These are phyloP conservation scores for Helleia helle DNA, from an alignment of 2,888 invertebrate genomes.

Conservation along the genomic window DNA sequence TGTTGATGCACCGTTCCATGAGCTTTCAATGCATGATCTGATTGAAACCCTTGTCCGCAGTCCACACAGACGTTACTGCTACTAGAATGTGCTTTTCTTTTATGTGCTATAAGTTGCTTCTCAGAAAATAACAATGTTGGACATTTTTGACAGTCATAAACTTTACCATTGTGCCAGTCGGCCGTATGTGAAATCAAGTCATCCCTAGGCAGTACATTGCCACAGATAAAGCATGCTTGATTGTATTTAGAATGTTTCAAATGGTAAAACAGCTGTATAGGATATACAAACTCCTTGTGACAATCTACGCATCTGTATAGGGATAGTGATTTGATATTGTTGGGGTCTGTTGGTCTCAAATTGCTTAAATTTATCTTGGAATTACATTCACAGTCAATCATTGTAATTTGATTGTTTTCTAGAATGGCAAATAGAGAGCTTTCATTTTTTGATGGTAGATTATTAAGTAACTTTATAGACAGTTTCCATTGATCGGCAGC, in stretches of 20 bases:
- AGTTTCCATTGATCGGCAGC: slow-evolving; percentile 38
- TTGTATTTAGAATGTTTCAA: slow-evolving; percentile 45
- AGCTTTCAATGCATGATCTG: slow-evolving; percentile 37
- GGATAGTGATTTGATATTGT: slow-evolving; percentile 2
- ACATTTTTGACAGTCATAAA: slow-evolving; percentile 46
- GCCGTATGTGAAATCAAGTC: slow-evolving; percentile 39
- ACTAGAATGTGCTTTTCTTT: slow-evolving; percentile 32
- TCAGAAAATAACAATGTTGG: slow-evolving; percentile 34
- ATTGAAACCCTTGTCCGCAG: slow-evolving; percentile 45
- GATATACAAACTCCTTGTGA: slow-evolving; percentile 38
- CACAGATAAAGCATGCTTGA: slow-evolving; percentile 50
- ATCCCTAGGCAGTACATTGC: slow-evolving; percentile 40
- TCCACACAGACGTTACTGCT: slow-evolving; percentile 46
- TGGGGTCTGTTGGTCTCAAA: slow-evolving; percentile 5
- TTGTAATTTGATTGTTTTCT: slow-evolving; percentile 28
- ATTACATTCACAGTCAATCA: slow-evolving; percentile 25
- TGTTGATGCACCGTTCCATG: slow-evolving; percentile 40
- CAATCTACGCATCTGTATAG: slow-evolving; percentile 43
- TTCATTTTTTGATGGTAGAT: slow-evolving; percentile 25
- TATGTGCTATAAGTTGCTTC: slow-evolving; percentile 31
- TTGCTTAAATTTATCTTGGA: slow-evolving; percentile 6
- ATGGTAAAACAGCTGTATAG: slow-evolving; percentile 40
- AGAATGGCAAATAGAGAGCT: slow-evolving; percentile 32
- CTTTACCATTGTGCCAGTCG: slow-evolving; percentile 28
- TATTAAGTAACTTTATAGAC: slow-evolving; percentile 32